These are phyloP conservation scores for Paradoxurus hermaphroditus DNA, from an alignment of 2,113 vertebrate species.

Conservation along the genomic window DNA sequence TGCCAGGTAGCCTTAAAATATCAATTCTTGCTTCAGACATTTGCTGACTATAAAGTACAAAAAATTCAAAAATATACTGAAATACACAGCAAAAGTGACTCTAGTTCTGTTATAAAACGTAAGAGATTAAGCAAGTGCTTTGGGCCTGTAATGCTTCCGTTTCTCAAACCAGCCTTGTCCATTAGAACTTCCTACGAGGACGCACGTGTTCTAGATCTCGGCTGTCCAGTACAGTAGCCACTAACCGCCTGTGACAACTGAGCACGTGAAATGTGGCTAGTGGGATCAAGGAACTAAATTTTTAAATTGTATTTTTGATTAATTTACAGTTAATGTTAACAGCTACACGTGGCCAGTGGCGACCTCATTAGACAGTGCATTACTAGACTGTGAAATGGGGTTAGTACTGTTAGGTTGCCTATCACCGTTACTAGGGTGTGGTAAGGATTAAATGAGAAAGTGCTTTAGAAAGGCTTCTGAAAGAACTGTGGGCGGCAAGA, in stretches of 20 bases:
- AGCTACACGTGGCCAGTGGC: not conserved
- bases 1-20: not conserved
- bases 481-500: not conserved
- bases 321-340: not conserved
- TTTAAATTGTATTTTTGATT: not conserved
- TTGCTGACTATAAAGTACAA: not conserved
- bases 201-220: not conserved
- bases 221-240: not conserved
- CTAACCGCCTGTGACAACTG: not conserved
- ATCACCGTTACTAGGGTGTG: not conserved
- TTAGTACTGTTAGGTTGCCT: too few relatives aligned
- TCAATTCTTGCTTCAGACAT: not conserved
- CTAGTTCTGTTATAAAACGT: not conserved
- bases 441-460: not conserved
- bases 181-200: not conserved
- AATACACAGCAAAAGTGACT: not conserved
- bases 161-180: not conserved
- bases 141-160: not conserved
- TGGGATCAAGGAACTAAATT: not conserved
- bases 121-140: not conserved
- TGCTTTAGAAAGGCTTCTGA: not conserved
- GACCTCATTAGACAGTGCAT: not conserved
- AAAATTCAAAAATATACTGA: not conserved
- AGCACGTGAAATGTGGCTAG: not conserved
- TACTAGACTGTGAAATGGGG: not conserved